A percentile compares a stretch with the other conserved stretches of the same genome.
Evolutionary conservation across 2,797 vertebrate genomes (phyloP).

Genomic region (Pseudocheirus occidentalis): DNA sequence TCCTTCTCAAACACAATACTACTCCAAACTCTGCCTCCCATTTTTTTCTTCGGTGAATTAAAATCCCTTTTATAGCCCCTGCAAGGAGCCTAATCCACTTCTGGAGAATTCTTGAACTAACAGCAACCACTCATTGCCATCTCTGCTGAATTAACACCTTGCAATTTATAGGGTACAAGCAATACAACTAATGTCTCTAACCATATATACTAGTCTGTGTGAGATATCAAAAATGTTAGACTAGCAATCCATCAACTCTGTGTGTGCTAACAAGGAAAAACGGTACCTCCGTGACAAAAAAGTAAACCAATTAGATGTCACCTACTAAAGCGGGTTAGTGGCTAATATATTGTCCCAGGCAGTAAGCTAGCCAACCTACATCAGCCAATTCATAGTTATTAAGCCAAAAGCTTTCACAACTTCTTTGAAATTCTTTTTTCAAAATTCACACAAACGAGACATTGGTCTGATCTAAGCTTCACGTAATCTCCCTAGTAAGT

Average conservation of each 20-base stretch:
- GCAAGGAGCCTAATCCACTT: conserved; percentile 78
- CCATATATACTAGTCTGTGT: conserved; percentile 62
- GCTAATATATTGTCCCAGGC: not conserved
- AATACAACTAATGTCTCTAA: conserved; percentile 74
- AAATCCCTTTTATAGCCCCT: conserved; percentile 76
- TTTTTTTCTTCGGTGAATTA: conserved; percentile 65
- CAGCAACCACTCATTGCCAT: conserved; percentile 77
- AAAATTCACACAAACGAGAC: not conserved
- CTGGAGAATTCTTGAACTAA: conserved; percentile 72
- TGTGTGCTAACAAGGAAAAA: conserved; percentile 22
- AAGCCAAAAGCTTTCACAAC: not conserved
- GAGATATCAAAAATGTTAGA: conserved; percentile 47
- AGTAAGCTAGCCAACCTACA: not conserved
- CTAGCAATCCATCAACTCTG: not conserved
- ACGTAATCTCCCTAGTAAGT: not conserved
- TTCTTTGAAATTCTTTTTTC: not conserved
- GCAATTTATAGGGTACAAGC: conserved; percentile 64
- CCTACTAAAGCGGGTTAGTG: not conserved
- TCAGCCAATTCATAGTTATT: not conserved
- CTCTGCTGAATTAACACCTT: conserved; percentile 78
- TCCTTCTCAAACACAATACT: not conserved
- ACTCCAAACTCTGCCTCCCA: not conserved
- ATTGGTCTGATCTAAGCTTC: not conserved
- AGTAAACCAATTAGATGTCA: not conserved
- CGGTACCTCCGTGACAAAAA: not conserved